Evolutionary conservation across 2,113 vertebrate genomes (phyloP).

Genomic region (Eudyptes chrysolophus): DNA sequence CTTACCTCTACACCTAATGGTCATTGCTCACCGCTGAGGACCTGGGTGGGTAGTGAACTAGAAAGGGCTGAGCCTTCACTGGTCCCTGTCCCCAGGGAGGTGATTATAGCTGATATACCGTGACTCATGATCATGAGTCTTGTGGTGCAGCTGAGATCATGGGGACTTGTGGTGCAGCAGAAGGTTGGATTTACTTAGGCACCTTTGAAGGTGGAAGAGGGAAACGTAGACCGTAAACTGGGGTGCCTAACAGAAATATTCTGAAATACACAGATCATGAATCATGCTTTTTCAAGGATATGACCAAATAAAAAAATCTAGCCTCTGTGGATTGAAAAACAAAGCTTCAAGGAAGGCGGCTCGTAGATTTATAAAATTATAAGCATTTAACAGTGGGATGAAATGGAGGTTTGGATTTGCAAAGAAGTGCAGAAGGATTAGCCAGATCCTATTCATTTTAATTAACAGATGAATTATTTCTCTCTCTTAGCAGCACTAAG

Average conservation of each 20-base stretch:
- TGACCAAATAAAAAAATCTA: neutral
- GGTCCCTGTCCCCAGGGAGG: neutral
- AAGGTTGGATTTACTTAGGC: neutral
- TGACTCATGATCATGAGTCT: neutral
- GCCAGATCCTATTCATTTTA: neutral
- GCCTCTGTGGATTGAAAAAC: neutral
- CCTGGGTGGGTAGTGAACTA: neutral
- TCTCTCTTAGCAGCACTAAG: neutral
- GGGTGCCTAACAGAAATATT: neutral
- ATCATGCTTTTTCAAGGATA: neutral
- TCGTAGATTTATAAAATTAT: neutral
- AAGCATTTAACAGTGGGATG: neutral
- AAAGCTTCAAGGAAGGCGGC: neutral
- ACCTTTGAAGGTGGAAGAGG: neutral
- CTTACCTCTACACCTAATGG: neutral
- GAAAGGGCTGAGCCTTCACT: neutral
- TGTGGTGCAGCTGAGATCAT: neutral
- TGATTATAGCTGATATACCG: neutral
- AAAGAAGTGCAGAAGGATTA: neutral
- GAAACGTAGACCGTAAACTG: neutral
- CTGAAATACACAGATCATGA: neutral
- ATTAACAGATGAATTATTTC: slow-evolving; percentile 20
- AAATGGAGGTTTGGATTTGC: neutral
- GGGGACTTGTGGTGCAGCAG: neutral
- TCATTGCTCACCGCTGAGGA: fast-evolving